Base-by-base conservation (phyloP, 2,113 vertebrate genomes). In the Gymnogyps californianus region DNA sequence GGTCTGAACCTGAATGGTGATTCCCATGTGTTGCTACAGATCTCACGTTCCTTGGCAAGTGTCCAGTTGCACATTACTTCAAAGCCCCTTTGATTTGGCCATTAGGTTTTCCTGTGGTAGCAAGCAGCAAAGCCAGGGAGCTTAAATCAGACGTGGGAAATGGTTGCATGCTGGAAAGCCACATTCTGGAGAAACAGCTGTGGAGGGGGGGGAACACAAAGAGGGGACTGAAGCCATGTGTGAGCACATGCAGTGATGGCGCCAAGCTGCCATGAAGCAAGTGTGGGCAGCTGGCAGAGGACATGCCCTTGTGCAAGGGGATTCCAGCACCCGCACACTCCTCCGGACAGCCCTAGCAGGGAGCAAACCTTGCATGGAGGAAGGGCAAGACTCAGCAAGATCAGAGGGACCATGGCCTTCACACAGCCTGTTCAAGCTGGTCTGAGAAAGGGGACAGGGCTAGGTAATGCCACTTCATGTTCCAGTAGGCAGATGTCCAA, bases 391-490 rank as follows among this genome's bases (percentile, higher is more conserved):
- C 38, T 51, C 17, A 28, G 44, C 38, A 79, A 55, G 47, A 38
- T 47, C 34, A 47, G 17, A 67, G 29, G 32, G 26, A 20, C 28
- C 47, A n/a, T 6, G n/a, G 61, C 19, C 29, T 78, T 74, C 65
- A 47, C 36, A 51, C 11, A 74, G 24, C 26, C 70, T n/a, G 28
- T 19, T 62, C 28, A 42, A 16, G 25, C n/a, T 72, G 2, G 15
- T 58, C 31, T 82, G 65, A 51, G 32, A 64, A 75, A 59, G 40
- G 15, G 19, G 26, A 58, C 32, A 62, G 52, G 28, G 14, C 3
- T 5, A 80, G 40, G 20, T 31, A 67, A 36, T 31, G 29, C 26
- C 0, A 0, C 11, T 17, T 47, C 16, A 38, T 8, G 7, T 34
- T 47, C 47, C 47, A 9, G 29, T 9, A 62, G 62, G 22, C 19